Conservation (phyloP, 2,888 invertebrate species). For the Frankliniella fusca region DNA sequence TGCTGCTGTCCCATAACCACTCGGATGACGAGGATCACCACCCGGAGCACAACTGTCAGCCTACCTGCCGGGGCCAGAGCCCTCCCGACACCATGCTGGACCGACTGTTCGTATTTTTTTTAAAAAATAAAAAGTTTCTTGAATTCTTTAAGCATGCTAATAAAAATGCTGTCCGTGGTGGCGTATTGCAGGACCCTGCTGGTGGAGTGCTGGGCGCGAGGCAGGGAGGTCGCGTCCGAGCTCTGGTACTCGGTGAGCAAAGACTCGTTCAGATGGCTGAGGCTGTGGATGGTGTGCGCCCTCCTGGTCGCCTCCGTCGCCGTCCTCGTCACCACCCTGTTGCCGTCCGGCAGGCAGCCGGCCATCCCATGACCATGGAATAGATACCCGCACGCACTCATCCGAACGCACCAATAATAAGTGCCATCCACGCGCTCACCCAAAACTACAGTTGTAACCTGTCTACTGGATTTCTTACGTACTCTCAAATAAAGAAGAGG, state of each 20-base stretch:
- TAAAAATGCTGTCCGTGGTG: not conserved
- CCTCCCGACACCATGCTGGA: not conserved
- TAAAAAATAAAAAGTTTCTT: not conserved
- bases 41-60: not conserved
- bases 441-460: too few relatives aligned
- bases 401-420: not conserved
- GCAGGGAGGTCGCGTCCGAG: not conserved
- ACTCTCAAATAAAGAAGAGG: too few relatives aligned
- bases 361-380: not conserved
- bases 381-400: not conserved
- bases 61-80: not conserved
- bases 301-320: not conserved
- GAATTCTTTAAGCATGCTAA: not conserved
- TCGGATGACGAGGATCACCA: not conserved
- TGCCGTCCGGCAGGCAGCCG: not conserved
- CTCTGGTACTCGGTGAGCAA: slow-evolving; percentile 5
- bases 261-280: slow-evolving; percentile 13
- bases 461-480: too few relatives aligned
- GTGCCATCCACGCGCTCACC: too few relatives aligned
- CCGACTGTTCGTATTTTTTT: not conserved
- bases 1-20: not conserved
- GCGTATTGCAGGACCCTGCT: not conserved
- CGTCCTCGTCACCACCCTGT: not conserved
- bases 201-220: not conserved
- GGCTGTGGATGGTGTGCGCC: slow-evolving; percentile 7